These are phyloP conservation scores for Trididemnum nubilum DNA, from an alignment of 23 tunicate genomes.

Conservation along the genomic window DNA sequence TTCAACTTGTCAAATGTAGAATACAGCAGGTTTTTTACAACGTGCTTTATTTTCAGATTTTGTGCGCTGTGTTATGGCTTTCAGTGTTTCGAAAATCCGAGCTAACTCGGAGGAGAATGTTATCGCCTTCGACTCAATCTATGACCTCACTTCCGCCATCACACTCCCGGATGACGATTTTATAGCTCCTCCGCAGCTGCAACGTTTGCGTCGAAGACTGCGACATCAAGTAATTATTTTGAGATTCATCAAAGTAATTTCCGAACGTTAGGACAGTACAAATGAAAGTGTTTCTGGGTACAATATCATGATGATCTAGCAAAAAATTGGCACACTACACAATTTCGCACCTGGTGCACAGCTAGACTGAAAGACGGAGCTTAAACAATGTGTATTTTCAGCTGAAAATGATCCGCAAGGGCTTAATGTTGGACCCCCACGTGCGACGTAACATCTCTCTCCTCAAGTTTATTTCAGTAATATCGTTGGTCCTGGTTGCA, in stretches of 20 bases:
- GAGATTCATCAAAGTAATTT: too few relatives aligned
- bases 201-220: slow-evolving; percentile 61
- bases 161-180: slow-evolving; percentile 72
- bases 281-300: not conserved
- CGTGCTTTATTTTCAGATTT: slow-evolving; percentile 65
- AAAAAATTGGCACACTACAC: too few relatives aligned
- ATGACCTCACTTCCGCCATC: slow-evolving; percentile 62
- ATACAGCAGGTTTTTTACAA: too few relatives aligned
- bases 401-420: slow-evolving; percentile 64
- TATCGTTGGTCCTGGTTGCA: slow-evolving; percentile 53
- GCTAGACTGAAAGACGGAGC: too few relatives aligned
- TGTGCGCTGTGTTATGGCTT: slow-evolving; percentile 58
- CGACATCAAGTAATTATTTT: slow-evolving; percentile 78
- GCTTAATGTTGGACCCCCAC: slow-evolving; percentile 36
- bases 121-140: slow-evolving; percentile 37
- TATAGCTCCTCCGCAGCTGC: slow-evolving; percentile 50
- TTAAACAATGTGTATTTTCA: slow-evolving; percentile 15
- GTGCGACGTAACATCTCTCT: slow-evolving; percentile 55
- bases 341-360: too few relatives aligned
- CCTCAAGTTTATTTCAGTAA: slow-evolving; percentile 50
- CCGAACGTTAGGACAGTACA: not conserved
- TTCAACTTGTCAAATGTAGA: too few relatives aligned
- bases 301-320: not conserved
- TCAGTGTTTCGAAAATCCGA: slow-evolving; percentile 43
- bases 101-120: slow-evolving; percentile 42